Percentiles rank a stretch among this genome's conserved stretches.
Evolutionary conservation across 35 echinoderm and acorn worm genomes (phyloP).

Genomic region (Ophioderma brevispina): DNA sequence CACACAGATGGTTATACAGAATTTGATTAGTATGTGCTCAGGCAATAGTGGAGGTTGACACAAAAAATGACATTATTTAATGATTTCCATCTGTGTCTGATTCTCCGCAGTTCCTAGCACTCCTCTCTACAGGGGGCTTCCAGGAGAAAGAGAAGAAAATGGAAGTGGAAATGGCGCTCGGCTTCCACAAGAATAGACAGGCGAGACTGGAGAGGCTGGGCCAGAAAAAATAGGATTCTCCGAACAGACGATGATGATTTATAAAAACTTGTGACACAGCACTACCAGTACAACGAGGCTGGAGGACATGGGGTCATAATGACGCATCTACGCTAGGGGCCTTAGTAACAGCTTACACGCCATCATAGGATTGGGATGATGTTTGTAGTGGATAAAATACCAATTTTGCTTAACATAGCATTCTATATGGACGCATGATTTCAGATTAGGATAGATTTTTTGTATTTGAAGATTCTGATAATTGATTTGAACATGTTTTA

Average conservation of each 20-base stretch:
- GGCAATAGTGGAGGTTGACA: too few species aligned
- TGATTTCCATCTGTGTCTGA: constrained; percentile 4
- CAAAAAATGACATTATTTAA: too few species aligned
- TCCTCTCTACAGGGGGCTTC: constrained; percentile 13
- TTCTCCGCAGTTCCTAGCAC: constrained; percentile 21
- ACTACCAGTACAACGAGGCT: constrained; percentile 31
- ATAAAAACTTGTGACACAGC: constrained; percentile 44
- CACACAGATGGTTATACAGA: too few species aligned
- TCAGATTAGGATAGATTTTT: too few species aligned
- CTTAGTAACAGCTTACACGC: constrained; percentile 34
- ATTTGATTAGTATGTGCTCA: too few species aligned
- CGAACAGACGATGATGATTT: constrained; percentile 28
- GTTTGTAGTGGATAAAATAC: constrained; percentile 34
- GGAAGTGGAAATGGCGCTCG: constrained; percentile 31
- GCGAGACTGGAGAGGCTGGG: constrained; percentile 50
- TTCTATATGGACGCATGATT: too few species aligned
- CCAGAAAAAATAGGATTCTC: constrained; percentile 35
- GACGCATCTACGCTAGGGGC: constrained; percentile 35
- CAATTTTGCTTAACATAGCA: constrained; percentile 15
- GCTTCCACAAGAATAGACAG: constrained; percentile 32
- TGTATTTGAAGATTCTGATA: too few species aligned
- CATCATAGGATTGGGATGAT: constrained; percentile 7
- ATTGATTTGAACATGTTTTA: too few species aligned
- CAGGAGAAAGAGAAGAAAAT: background rate
- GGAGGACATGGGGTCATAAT: constrained; percentile 14